Evolutionary conservation across 2,888 invertebrate species (phyloP), one percentile per base, ranked within the genome.

Genomic region (Exocentrus adspersus): DNA sequence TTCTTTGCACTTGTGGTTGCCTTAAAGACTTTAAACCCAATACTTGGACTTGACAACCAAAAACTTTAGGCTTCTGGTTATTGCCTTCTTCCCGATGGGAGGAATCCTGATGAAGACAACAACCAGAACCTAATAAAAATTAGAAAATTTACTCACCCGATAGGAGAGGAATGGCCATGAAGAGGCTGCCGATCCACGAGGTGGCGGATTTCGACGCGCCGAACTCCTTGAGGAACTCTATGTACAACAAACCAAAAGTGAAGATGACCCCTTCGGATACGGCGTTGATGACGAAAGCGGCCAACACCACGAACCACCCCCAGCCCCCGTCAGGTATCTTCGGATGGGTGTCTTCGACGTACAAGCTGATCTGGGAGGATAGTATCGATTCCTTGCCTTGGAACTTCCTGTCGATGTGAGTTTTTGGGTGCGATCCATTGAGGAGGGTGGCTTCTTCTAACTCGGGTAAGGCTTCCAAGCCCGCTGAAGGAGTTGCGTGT

Each of bases 201-300:
- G 97, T 96, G 43, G 92, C 92, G 2, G 94, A 89, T n/a, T 67
- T 67, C 1, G 69, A 69, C 3, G 69, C 69, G 5, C 61, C 61
- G 24, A 69, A 69, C 46, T 67, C 69, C 17, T 68, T 43, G 91
- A 92, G 2, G 93, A 89, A 90, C 76, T 94, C 91, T 0, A 92
- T 91, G 77, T 92, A 95, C 9, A 97, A 86, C 14, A 96, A 84
- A 0, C 97, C 97, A 80, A 97, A 97, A 1, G 95, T 94, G 80
- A 96, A 95, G 46, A 94, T 94, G 60, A 96, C 89, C 0, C 97
- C 97, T 80, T 97, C 97, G 28, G 95, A 94, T 50, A 97, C 92
- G 84, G 95, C 88, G 20, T 94, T 94, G 62, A 95, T 90, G 43
- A 94, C 80, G 70, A 97, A 88, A 0, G 95, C 93, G 1, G 95